These are phyloP conservation scores for Amphipoea oculea DNA, from an alignment of 2,888 invertebrate genomes.

Conservation along the genomic window DNA sequence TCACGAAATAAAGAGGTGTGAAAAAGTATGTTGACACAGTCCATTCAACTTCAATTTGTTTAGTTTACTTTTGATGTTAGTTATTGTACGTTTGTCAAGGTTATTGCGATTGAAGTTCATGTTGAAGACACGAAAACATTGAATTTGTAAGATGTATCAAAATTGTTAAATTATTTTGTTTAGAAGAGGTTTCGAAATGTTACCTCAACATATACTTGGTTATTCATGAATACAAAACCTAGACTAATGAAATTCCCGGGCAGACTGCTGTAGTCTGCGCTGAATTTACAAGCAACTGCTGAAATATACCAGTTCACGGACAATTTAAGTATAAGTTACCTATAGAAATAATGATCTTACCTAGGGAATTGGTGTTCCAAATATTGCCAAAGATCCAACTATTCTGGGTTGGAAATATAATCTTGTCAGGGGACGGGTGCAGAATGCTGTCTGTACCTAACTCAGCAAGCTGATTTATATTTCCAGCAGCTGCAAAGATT, in stretches of 20 bases:
- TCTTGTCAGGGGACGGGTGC: background rate
- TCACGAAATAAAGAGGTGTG: constrained; percentile 54
- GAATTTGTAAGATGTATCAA: background rate
- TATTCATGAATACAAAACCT: constrained; percentile 19
- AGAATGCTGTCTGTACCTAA: constrained; percentile 15
- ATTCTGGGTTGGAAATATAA: background rate
- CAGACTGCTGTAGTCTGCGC: constrained; percentile 22
- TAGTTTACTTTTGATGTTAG: constrained; percentile 29
- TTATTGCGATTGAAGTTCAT: constrained; percentile 34
- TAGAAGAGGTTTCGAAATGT: background rate
- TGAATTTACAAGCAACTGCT: constrained; percentile 29
- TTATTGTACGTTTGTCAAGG: constrained; percentile 34
- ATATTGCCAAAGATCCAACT: constrained; percentile 7
- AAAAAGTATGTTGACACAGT: constrained; percentile 58
- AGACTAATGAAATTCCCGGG: constrained; percentile 46
- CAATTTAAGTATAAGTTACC: constrained; percentile 1
- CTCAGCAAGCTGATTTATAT: constrained; percentile 29
- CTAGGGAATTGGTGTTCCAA: constrained; percentile 8
- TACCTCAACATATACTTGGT: background rate
- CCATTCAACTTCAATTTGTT: constrained; percentile 58
- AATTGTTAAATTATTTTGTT: background rate
- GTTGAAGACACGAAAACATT: constrained; percentile 6
- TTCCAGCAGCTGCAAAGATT: constrained; percentile 21
- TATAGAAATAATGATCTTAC: background rate
- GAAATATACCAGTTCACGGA: constrained; percentile 18